Evolutionary conservation across 30 jellyfish, hydroid and myxozoan genomes (phyloP), one percentile per base, ranked within the genome.

Genomic region (Pseudorhiza aurosa): DNA sequence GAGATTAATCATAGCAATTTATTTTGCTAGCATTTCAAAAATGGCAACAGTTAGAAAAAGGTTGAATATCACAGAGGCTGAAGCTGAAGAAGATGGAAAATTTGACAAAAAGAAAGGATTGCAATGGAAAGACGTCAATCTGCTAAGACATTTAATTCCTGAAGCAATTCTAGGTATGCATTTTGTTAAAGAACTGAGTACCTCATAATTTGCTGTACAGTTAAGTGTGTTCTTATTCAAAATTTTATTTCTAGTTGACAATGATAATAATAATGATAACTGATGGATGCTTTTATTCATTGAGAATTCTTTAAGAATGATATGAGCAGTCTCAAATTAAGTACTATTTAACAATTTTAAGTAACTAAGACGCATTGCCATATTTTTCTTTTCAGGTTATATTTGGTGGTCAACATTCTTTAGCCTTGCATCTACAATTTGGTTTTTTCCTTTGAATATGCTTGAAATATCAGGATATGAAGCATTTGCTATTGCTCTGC

Each of bases 401-500:
- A 62, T 82, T 10, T 71, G 84, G 85, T 82, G 95, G 95, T 82
- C 95, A 8, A 71, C 77, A 33, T 70, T 82, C 72, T 82, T 82
- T 82, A 82, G 95, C 58, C 70, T 82, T 21, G 87, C 95, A 17
- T 75, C 95, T 33, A 82, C 95, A 36, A 82, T 82, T 47, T 82
- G 95, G 95, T 82, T 68, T 58, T 82, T 65, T 56, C 95, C 95
- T 32, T n/a, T 82, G 62, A 82, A 82, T 71, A 5, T 65, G 72
- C 64, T 82, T 18, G 95, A 65, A 40, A 82, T 82, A 2, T 68
- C 95, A 43, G 95, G 95, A 24, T 82, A 82, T 45, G 95, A 82
- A 43, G 95, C 95, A 51, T 70, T 82, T 69, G 95, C 95, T 8
- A 22, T 70, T 6, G 71, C 70, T 2, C 42, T 73, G 17, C 82